These are phyloP conservation scores for Cantharis rufa DNA, from an alignment of 2,888 invertebrate genomes.

Conservation along the genomic window DNA sequence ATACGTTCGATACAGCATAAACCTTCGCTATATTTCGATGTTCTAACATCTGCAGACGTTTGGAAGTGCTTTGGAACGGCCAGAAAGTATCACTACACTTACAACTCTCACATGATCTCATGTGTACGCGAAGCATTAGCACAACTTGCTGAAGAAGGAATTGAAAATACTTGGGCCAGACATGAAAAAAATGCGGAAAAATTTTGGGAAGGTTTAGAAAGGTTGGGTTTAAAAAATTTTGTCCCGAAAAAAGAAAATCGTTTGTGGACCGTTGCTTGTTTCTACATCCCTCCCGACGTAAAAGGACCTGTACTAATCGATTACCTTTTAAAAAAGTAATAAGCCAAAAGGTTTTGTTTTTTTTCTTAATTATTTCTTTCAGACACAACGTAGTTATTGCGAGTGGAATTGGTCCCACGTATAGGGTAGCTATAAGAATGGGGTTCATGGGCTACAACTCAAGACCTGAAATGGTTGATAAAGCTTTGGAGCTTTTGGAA, in stretches of 20 bases:
- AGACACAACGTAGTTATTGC: conserved; percentile 71
- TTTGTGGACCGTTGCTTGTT: conserved; percentile 67
- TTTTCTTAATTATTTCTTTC: conserved; percentile 27
- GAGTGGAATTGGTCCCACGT: conserved; percentile 78
- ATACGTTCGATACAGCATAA: conserved; percentile 59
- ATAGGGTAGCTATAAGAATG: conserved; percentile 75
- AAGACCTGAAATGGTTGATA: conserved; percentile 43
- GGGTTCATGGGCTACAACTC: conserved; percentile 77
- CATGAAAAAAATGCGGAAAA: conserved; percentile 66
- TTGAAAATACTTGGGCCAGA: conserved; percentile 68
- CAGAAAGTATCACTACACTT: conserved; percentile 70
- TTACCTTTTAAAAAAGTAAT: conserved; percentile 35
- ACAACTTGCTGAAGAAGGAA: conserved; percentile 69
- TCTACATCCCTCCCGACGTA: conserved; percentile 65
- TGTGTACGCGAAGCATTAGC: conserved; percentile 76
- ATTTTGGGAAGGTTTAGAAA: conserved; percentile 67
- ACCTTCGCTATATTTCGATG: conserved; percentile 67
- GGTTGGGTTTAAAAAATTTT: conserved; percentile 68
- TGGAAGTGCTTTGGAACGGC: conserved; percentile 57
- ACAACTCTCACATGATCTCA: conserved; percentile 74
- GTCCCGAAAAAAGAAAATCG: conserved; percentile 67
- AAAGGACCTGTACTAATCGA: conserved; percentile 58
- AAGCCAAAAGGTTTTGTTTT: not conserved
- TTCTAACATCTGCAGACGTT: conserved; percentile 66
- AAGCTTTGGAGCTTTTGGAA: conserved; percentile 46